Base-by-base conservation (phyloP, 2,113 vertebrate species). In the Psilopogon haemacephalus region DNA sequence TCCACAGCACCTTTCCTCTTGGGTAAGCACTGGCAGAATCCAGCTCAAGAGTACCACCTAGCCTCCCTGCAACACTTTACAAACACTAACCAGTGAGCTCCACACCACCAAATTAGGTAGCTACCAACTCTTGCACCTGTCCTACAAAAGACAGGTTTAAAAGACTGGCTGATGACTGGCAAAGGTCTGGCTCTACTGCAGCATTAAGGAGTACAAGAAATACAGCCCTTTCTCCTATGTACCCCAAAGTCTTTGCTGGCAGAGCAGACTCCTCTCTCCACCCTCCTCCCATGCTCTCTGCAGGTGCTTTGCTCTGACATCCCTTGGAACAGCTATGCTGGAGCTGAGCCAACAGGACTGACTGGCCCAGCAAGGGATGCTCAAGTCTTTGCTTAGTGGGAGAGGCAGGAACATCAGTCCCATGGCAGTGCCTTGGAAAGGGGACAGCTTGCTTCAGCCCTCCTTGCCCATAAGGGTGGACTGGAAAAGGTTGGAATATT, bases 1-100 rank as follows among this genome's bases (percentile, higher is more conserved):
- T 62, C 63, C 59, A 69, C 60, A 50, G 68, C 48, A 21, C 40
- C 79, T 70, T 69, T 89, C 28, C 74, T 87, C 81, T 84, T 89
- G 81, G 77, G 78, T 52, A 82, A 90, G 82, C 84, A 59, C 0
- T 89, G 86, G 75, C 84, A 94, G 93, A 96, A 94, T 32, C 91
- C 92, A 96, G 96, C 96, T 96, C 94, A 94, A 96, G 95, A 96
- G 95, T 96, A 94, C 95, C 94, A 94, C 94, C 95, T 96, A 96
- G 92, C 94, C 90, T 95, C 78, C 78, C 67, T 62, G 30, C 78
- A 82, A 58, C 81, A 90, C 15, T 71, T 89, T 95, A 96, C 94
- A 96, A 79, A 95, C 28, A 37, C 46, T 33, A 54, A 69, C 44
- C 71, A 52, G 42, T 0, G n/a, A 89, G 70, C 68, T 86, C 68